Percentiles rank a stretch among this genome's conserved stretches.
Evolutionary conservation across 2,888 invertebrate species (phyloP).

Genomic region (Agriopis marginaria): DNA sequence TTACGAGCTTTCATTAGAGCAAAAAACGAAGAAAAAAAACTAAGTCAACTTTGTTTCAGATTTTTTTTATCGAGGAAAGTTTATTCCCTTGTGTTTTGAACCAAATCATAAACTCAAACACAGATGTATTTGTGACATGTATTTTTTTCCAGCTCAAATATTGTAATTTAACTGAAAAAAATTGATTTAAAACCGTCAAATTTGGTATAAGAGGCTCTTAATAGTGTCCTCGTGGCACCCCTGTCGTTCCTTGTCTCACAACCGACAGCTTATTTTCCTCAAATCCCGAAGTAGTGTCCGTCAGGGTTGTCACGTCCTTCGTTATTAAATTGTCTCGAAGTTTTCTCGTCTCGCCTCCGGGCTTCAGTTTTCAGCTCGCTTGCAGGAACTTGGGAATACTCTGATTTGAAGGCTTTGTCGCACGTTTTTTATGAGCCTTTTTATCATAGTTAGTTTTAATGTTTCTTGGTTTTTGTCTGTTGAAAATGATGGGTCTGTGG

Average conservation of each 20-base stretch:
- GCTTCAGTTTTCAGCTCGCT: conserved; percentile 9
- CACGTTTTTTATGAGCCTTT: conserved; percentile 12
- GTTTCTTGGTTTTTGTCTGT: neutral
- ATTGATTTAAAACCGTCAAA: too few species aligned
- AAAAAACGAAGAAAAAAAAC: too few species aligned
- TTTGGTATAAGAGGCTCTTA: too few species aligned
- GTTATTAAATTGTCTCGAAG: conserved; percentile 79
- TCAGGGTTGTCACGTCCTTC: conserved; percentile 51
- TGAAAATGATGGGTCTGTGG: neutral
- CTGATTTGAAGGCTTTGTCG: conserved; percentile 26
- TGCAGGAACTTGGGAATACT: conserved; percentile 7
- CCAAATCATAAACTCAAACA: too few species aligned
- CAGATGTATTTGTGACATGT: too few species aligned
- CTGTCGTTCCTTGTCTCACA: conserved; percentile 7
- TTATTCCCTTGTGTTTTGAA: too few species aligned
- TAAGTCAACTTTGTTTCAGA: too few species aligned
- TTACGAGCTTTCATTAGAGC: too few species aligned
- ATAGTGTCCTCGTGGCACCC: conserved; percentile 7
- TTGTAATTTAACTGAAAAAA: too few species aligned
- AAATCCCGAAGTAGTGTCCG: conserved; percentile 24
- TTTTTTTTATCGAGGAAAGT: too few species aligned
- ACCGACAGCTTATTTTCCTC: conserved; percentile 25
- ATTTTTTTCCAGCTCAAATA: too few species aligned
- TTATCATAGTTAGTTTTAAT: conserved; percentile 11
- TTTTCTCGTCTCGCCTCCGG: conserved; percentile 71